Evolutionary conservation across 2,888 invertebrate genomes (phyloP).

Genomic region (Catotricha subobsoleta): DNA sequence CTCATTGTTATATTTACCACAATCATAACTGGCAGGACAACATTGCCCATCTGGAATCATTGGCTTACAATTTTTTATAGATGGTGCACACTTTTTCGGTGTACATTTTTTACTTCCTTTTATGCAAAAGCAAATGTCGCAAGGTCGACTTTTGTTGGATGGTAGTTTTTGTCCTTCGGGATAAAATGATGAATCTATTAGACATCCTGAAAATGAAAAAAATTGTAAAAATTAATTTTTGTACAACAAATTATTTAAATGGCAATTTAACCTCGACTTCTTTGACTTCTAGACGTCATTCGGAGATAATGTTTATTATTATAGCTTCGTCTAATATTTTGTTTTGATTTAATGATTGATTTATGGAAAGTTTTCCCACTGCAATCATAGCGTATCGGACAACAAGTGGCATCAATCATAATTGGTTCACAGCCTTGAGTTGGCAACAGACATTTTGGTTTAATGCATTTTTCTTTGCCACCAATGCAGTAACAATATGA

Average conservation of each 20-base stretch:
- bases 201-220: conserved; percentile 38
- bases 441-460: conserved; percentile 60
- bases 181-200: conserved; percentile 39
- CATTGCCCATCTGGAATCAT: conserved; percentile 60
- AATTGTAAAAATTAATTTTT: not conserved
- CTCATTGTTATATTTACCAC: conserved; percentile 36
- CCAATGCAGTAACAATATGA: conserved; percentile 70
- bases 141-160: conserved; percentile 30
- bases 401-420: conserved; percentile 40
- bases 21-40: conserved; percentile 69
- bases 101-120: conserved; percentile 55
- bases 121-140: conserved; percentile 67
- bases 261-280: conserved; percentile 19
- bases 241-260: not conserved
- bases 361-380: conserved; percentile 8
- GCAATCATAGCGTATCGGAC: conserved; percentile 67
- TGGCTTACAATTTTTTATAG: conserved; percentile 56
- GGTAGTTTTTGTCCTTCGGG: conserved; percentile 49
- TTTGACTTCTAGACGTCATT: conserved; percentile 22
- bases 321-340: conserved; percentile 10
- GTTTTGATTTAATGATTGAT: conserved; percentile 4
- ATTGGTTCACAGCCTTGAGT: conserved; percentile 39
- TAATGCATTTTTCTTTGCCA: conserved; percentile 55
- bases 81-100: conserved; percentile 55
- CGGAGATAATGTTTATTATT: conserved; percentile 26